Percentiles rank a stretch among this genome's conserved stretches.
Conservation (phyloP, 2,113 vertebrate genomes). For the Laticauda laticaudata region DNA sequence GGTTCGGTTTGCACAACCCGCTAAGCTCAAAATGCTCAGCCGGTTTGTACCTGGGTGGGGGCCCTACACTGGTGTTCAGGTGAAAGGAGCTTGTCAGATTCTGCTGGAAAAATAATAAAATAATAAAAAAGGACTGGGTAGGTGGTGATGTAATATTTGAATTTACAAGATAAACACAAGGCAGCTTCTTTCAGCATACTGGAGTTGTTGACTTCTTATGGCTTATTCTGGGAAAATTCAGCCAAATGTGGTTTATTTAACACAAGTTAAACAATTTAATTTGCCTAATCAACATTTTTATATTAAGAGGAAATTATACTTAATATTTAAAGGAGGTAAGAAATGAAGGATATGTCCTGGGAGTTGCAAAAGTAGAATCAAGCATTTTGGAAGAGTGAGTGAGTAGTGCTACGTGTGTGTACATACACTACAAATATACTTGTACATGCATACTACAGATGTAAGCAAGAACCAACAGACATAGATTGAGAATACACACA, state of each 20-base stretch:
- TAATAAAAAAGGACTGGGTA: not conserved
- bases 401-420: not conserved
- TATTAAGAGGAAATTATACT: not conserved
- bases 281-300: not conserved
- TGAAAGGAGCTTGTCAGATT: not conserved
- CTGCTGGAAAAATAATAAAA: not conserved
- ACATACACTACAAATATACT: not conserved
- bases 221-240: not conserved
- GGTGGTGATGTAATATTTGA: not conserved
- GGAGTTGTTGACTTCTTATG: not conserved
- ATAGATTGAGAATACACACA: no score
- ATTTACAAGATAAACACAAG: not conserved
- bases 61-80: not conserved
- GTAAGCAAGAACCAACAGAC: not conserved
- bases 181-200: not conserved
- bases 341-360: not conserved
- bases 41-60: not conserved
- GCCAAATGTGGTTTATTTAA: not conserved
- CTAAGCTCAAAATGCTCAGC: not conserved
- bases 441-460: not conserved
- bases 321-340: not conserved
- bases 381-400: not conserved
- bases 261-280: not conserved
- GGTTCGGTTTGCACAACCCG: not conserved
- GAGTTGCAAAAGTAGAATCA: not conserved